A percentile compares a stretch with the other conserved stretches of the same genome.
Conservation (phyloP, 2,888 invertebrate species). For the Pharmacophagus antenor region DNA sequence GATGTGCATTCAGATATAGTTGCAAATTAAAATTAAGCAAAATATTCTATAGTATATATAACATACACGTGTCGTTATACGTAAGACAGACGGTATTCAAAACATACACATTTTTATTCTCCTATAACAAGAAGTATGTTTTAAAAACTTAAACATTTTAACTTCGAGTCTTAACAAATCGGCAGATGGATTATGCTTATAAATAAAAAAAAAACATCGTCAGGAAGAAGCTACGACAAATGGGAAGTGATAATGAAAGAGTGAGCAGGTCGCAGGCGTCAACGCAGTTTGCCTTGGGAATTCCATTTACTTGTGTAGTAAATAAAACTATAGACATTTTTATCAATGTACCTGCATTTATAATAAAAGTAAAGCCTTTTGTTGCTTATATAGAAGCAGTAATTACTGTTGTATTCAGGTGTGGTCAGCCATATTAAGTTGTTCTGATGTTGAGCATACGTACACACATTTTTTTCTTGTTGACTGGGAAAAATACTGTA, state of each 20-base stretch:
- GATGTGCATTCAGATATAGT: too few relatives aligned
- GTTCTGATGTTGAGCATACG: slow-evolving; percentile 21
- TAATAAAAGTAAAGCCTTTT: slow-evolving; percentile 29
- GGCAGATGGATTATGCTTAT: too few relatives aligned
- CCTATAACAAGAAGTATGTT: too few relatives aligned
- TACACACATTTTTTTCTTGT: neutral
- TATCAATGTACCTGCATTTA: slow-evolving; percentile 28
- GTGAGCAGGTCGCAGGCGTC: slow-evolving; percentile 51
- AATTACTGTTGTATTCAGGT: slow-evolving; percentile 18
- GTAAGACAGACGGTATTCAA: too few relatives aligned
- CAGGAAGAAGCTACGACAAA: slow-evolving; percentile 28
- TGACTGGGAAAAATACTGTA: neutral
- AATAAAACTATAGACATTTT: slow-evolving; percentile 29
- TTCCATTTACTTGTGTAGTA: slow-evolving; percentile 24
- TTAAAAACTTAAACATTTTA: too few relatives aligned
- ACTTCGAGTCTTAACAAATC: too few relatives aligned
- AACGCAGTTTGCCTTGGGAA: slow-evolving; percentile 30
- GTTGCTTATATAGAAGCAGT: slow-evolving; percentile 22
- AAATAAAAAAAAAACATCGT: too few relatives aligned
- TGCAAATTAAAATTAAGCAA: too few relatives aligned
- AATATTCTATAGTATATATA: too few relatives aligned
- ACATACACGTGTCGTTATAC: too few relatives aligned
- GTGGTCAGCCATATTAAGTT: slow-evolving; percentile 26
- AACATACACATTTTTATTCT: too few relatives aligned
- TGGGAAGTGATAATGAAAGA: slow-evolving; percentile 34